Base-by-base conservation (phyloP, 2,888 invertebrate species). In the Xestoiulus laeticollis region DNA sequence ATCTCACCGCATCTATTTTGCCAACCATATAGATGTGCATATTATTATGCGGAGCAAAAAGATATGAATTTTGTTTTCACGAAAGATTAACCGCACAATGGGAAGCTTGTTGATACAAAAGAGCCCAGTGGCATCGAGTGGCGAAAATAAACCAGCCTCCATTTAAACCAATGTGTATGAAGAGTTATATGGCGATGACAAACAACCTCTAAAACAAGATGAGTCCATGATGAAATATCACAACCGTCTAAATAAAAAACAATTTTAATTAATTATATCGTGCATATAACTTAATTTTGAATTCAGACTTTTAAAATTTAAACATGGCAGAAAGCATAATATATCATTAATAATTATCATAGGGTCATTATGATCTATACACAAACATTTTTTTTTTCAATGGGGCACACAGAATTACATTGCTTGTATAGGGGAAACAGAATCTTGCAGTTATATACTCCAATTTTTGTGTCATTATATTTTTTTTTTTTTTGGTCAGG, bases 41-140 rank as follows among this genome's bases (percentile, higher is more conserved):
- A 82, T 82, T 30, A 30, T 82, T 82, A 82, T n/a, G 32, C 32
- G 82, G 82, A 82, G 82, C n/a, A 82, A 82, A 82, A 32, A 82
- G 82, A 82, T 82, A 82, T 82, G 82, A 82, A 82, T 82, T 82
- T 82, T 16, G 82, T 82, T 82, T 82, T 82, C 82, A 82, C 32
- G 82, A 82, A 82, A 82, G 82, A 82, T 82, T 82, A 82, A 82
- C 82, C 32, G 82, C 82, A 82, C 82, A 82, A 82, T 82, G 32
- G 82, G 82, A 82, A 82, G 82, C 82, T 82, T 82, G 82, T 82
- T 82, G 82, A 82, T 82, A 82, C 82, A 82, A 82, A 82, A 82
- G 48, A 30, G 82, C 32, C 32, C 82, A 82, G 82, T 82, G 82
- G 82, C 82, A 30, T 82, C 82, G 32, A 82, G 82, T 82, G 82